Percentiles rank a stretch among this genome's conserved stretches.
phyloP scores from a whole-genome alignment of 2,888 invertebrate species.

The Resseliella maxima region DNA sequence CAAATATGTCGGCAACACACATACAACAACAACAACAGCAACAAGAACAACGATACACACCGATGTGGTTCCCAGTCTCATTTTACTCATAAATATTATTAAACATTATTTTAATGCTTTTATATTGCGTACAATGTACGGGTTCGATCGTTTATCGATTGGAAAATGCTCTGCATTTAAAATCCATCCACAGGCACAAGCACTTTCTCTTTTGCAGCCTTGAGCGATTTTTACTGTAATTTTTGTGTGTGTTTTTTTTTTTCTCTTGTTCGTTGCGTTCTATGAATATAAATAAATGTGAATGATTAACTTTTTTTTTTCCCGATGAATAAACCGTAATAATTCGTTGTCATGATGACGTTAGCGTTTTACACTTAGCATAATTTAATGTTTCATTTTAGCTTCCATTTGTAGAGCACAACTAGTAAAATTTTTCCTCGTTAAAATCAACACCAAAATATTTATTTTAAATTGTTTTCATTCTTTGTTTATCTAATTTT shows the following conservation, averaged over 20 bases:
- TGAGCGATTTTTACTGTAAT: too few species aligned
- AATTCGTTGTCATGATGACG: slow-evolving; percentile 38
- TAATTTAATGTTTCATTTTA: background rate
- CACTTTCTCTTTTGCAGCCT: too few species aligned
- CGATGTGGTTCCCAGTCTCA: background rate
- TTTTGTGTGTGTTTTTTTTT: background rate
- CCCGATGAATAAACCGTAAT: slow-evolving; percentile 34
- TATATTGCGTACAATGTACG: background rate
- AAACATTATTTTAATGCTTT: slow-evolving; percentile 28
- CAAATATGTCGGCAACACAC: background rate
- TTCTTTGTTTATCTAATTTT: background rate
- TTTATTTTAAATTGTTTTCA: background rate
- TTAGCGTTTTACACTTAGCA: background rate
- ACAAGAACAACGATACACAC: background rate
- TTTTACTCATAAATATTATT: slow-evolving; percentile 31
- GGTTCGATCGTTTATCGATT: background rate
- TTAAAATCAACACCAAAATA: background rate
- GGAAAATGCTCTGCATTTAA: background rate
- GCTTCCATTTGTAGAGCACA: background rate
- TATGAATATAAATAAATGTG: slow-evolving; percentile 22
- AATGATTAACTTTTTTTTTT: background rate
- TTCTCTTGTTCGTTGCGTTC: background rate
- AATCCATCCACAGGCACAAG: background rate
- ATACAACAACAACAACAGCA: background rate
- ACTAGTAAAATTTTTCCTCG: background rate